phyloP scores from a whole-genome alignment of 1,140 invertebrate species.

The Leptopilina clavipes region DNA sequence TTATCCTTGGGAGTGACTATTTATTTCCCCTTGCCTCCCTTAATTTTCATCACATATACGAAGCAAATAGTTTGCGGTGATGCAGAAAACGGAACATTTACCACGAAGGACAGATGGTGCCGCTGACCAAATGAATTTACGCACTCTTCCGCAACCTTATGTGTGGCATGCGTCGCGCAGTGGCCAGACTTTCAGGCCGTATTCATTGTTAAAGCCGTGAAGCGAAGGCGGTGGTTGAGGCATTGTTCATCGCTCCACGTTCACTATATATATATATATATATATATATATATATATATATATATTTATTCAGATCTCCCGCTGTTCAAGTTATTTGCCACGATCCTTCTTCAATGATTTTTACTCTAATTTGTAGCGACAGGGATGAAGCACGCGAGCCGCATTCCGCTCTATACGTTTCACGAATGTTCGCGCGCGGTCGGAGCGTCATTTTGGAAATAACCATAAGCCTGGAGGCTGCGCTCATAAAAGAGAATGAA shows the following conservation, averaged over 20 bases:
- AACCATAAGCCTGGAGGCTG: conserved; percentile 30
- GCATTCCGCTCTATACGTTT: conserved; percentile 43
- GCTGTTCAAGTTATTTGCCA: conserved; percentile 70
- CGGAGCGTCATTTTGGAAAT: conserved; percentile 38
- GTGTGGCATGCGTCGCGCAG: conserved; percentile 28
- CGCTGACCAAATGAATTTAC: neutral
- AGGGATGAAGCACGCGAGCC: conserved; percentile 64
- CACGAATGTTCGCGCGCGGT: conserved; percentile 11
- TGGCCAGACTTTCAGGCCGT: conserved; percentile 52
- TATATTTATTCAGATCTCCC: conserved; percentile 47
- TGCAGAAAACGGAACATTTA: neutral
- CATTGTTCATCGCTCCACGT: neutral
- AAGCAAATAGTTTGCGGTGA: neutral
- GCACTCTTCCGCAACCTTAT: conserved; percentile 4
- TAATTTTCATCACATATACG: too few relatives aligned
- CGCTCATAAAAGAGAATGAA: neutral
- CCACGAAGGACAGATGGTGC: neutral
- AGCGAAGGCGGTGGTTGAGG: conserved; percentile 5
- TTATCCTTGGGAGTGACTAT: too few relatives aligned
- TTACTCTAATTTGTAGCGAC: conserved; percentile 73
- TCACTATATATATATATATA: too few relatives aligned
- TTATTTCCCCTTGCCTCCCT: too few relatives aligned
- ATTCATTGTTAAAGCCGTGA: conserved; percentile 48
- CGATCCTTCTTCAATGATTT: conserved; percentile 70
- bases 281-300: too few relatives aligned